phyloP scores from a whole-genome alignment of 1,140 invertebrate species.

The Brachionus rubens region DNA sequence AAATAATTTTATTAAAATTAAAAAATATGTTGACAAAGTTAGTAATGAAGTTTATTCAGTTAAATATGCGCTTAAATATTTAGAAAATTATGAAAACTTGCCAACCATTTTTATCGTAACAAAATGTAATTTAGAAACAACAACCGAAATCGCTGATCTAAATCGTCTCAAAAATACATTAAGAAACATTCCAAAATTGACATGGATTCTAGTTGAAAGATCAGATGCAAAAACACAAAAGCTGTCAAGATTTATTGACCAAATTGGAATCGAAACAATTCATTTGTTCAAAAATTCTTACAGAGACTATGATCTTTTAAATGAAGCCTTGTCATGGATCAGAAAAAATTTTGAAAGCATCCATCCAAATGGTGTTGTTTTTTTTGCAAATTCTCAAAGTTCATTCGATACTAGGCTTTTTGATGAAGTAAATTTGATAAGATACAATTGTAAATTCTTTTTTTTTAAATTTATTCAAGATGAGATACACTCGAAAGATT shows the following conservation, averaged over 20 bases:
- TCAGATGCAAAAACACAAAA: not conserved
- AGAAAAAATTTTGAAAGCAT: not conserved
- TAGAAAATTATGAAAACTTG: not conserved
- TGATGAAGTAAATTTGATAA: not conserved
- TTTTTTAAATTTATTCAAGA: not conserved
- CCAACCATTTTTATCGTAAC: not conserved
- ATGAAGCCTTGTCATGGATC: not conserved
- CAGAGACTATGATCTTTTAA: not conserved
- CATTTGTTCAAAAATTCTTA: not conserved
- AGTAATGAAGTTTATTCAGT: not conserved
- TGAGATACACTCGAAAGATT: not conserved
- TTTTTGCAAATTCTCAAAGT: not conserved
- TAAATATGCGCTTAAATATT: not conserved
- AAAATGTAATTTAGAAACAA: not conserved
- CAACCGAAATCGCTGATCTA: not conserved
- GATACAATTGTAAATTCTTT: not conserved
- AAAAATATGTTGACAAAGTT: not conserved
- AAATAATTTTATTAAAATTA: not conserved
- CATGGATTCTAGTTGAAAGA: constrained; percentile 19
- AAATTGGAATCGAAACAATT: not conserved
- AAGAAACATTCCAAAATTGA: not conserved
- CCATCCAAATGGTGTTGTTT: not conserved
- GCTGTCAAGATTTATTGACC: not conserved
- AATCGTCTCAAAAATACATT: constrained; percentile 21
- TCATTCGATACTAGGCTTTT: not conserved